phyloP scores from a whole-genome alignment of 1,140 invertebrate genomes.

The Magallana ariakensis region DNA sequence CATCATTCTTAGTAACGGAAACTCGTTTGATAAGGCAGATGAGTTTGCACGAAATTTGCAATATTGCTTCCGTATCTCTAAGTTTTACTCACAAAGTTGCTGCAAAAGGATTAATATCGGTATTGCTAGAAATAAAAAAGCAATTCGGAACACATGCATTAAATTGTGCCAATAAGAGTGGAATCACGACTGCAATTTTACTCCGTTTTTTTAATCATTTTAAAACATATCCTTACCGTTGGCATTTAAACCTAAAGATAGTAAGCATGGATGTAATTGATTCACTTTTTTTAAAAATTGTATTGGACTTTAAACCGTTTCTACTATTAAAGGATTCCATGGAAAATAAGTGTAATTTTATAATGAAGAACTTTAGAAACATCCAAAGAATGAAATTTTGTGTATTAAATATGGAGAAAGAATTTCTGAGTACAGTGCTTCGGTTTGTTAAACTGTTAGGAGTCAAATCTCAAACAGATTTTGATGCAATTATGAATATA shows the following conservation, averaged over 20 bases:
- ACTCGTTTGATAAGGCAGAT: not conserved
- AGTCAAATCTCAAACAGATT: not conserved
- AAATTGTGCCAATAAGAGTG: not conserved
- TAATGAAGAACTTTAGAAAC: not conserved
- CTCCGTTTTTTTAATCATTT: not conserved
- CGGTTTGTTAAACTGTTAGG: not conserved
- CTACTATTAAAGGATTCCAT: not conserved
- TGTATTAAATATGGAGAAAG: not conserved
- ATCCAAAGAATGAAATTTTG: not conserved
- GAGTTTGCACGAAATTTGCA: not conserved
- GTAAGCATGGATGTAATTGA: not conserved
- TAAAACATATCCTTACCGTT: no score
- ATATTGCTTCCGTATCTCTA: not conserved
- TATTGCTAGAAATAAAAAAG: not conserved
- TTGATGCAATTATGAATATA: not conserved
- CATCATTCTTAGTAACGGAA: not conserved
- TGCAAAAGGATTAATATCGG: not conserved
- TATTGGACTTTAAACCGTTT: not conserved
- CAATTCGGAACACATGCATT: not conserved
- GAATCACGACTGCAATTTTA: not conserved
- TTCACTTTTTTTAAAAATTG: not conserved
- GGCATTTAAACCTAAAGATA: not conserved
- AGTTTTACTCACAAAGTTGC: not conserved
- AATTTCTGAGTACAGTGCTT: not conserved
- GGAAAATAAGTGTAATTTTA: not conserved